phyloP scores from a whole-genome alignment of 2,113 vertebrate genomes.

The Heterocephalus glaber region DNA sequence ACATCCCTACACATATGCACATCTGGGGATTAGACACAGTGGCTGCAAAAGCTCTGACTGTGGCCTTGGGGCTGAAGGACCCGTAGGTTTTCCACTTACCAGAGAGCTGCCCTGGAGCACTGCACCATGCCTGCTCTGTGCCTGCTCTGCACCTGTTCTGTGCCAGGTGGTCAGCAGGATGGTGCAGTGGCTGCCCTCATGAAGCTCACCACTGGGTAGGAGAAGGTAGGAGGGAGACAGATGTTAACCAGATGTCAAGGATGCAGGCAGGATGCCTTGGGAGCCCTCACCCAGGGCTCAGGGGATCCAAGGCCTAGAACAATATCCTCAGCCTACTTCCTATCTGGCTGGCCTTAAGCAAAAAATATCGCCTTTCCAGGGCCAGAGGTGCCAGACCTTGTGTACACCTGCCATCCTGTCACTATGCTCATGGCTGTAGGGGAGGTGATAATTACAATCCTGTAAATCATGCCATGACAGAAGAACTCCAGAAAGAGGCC shows the following conservation, averaged over 20 bases:
- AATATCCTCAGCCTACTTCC: background rate
- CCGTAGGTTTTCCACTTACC: background rate
- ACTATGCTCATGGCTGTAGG: background rate
- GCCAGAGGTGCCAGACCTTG: background rate
- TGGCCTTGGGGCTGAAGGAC: background rate
- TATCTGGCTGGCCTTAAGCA: background rate
- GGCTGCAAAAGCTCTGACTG: background rate
- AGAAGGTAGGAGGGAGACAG: background rate
- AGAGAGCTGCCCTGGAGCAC: background rate
- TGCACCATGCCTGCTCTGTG: background rate
- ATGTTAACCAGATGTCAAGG: background rate
- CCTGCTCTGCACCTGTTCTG: background rate
- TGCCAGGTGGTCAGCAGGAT: background rate
- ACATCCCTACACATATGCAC: background rate
- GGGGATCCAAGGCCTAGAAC: background rate
- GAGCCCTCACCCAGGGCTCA: background rate
- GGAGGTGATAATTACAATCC: background rate
- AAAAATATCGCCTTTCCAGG: background rate
- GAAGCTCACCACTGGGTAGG: background rate
- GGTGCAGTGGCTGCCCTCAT: background rate
- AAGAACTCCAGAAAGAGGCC: background rate
- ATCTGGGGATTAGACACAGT: background rate
- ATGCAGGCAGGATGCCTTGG: background rate
- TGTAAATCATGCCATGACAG: rapidly evolving
- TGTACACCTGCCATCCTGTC: background rate